Percentiles rank a stretch among this genome's conserved stretches.
Conservation (phyloP, 2,888 invertebrate species). For the Mactromeris polynyma region DNA sequence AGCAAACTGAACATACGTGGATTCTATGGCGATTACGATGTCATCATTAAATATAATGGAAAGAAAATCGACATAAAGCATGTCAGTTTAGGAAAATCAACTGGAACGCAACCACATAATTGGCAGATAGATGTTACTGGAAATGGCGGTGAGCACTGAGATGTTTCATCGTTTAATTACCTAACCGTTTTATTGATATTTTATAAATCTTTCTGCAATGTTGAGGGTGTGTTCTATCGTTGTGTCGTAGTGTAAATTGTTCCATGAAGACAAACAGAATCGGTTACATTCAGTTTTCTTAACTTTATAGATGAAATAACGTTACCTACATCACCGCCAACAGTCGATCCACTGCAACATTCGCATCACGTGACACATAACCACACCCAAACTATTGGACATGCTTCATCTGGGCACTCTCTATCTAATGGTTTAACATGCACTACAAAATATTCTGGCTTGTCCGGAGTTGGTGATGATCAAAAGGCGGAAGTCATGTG, state of each 20-base stretch:
- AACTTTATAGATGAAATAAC: conserved; percentile 42
- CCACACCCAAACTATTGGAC: conserved; percentile 50
- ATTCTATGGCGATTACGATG: conserved; percentile 70
- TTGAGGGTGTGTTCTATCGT: no score
- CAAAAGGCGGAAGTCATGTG: conserved; percentile 48
- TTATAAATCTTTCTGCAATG: not conserved
- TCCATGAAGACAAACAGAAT: no score
- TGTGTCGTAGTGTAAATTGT: no score
- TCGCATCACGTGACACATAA: conserved; percentile 49
- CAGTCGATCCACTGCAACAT: conserved; percentile 31
- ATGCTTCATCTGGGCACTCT: conserved; percentile 11
- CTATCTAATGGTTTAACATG: conserved; percentile 43
- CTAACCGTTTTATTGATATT: not conserved
- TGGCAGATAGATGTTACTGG: conserved; percentile 46
- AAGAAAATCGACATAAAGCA: conserved; percentile 48
- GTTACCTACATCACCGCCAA: conserved; percentile 38
- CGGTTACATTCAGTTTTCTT: not conserved
- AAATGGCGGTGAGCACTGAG: conserved; percentile 36
- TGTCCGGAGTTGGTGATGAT: conserved; percentile 62
- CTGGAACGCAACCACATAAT: conserved; percentile 24
- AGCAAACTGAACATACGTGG: conserved; percentile 44
- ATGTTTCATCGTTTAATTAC: not conserved
- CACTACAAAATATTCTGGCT: conserved; percentile 53
- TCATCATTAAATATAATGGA: conserved; percentile 58
- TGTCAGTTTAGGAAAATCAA: conserved; percentile 48